Base-by-base conservation (phyloP, 92 coral and sea anemone species). In the Parazoanthus swiftii region DNA sequence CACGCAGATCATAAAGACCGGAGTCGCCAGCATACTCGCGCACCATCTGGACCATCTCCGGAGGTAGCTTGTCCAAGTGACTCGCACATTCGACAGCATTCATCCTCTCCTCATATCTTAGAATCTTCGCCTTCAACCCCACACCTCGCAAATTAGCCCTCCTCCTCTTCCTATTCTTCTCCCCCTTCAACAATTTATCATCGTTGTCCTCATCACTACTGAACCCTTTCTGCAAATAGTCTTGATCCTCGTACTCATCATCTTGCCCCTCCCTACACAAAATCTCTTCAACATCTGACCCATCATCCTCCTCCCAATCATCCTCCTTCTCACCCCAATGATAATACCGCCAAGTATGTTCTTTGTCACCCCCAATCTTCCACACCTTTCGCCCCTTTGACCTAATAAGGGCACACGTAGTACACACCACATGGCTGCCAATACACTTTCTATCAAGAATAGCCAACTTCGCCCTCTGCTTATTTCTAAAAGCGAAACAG, bases 21-120 rank as follows among this genome's bases (percentile, higher is more conserved):
- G 71, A 65, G 71, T 65, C 71, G 71, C 71, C 71, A 65, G 71
- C 71, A 65, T 65, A 65, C 71, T 65, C 71, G 71, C 71, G 71
- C 71, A 65, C 71, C 71, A 65, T 5, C 71, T 65, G 71, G 16
- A 65, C 71, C 71, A 65, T 65, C 71, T 65, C 71, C 71, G 71
- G 71, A 65, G 71, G 71, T 65, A 65, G 16, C 71, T 65, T 65
- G 71, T 65, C 71, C 9, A 65, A 65, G 71, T 65, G 71, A 44
- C 48, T 44, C 48, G 48, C 4, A 44, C 48, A 44, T 6, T 44
- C 48, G 7, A 1, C 48, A 44, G 71, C 71, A 65, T 65, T 65
- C 71, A 65, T 65, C 71, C 71, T 65, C 71, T 65, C 71, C 16
- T 65, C 71, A 11, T 65, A 65, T 11, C 71, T 65, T 65, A 11